Evolutionary conservation across 2,888 invertebrate genomes (phyloP).

Genomic region (Drosophila infuscata): DNA sequence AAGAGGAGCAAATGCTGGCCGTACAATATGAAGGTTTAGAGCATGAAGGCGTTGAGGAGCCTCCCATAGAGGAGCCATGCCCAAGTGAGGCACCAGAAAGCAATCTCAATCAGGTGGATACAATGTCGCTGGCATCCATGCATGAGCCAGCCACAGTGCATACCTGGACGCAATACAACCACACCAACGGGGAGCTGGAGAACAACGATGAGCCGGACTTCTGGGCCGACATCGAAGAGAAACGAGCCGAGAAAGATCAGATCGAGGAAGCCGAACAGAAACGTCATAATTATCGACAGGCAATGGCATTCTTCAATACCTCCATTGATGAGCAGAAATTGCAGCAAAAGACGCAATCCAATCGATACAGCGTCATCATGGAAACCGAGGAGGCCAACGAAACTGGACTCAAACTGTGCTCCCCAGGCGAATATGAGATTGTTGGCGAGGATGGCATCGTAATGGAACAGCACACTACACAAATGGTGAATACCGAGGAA

Average conservation of each 20-base stretch:
- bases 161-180: slow-evolving; percentile 53
- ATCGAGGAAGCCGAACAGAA: slow-evolving; percentile 79
- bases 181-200: slow-evolving; percentile 9
- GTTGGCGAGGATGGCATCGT: slow-evolving; percentile 51
- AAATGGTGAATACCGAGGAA: slow-evolving; percentile 34
- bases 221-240: slow-evolving; percentile 69
- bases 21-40: slow-evolving; percentile 66
- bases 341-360: slow-evolving; percentile 29
- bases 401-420: slow-evolving; percentile 37
- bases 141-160: slow-evolving; percentile 68
- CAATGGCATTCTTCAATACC: slow-evolving; percentile 83
- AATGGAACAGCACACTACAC: slow-evolving; percentile 34
- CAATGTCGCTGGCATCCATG: slow-evolving; percentile 70
- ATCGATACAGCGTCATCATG: slow-evolving; percentile 56
- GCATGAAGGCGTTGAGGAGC: slow-evolving; percentile 21
- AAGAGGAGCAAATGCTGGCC: slow-evolving; percentile 69
- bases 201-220: slow-evolving; percentile 64
- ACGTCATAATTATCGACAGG: slow-evolving; percentile 82
- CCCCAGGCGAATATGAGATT: slow-evolving; percentile 61
- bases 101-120: slow-evolving; percentile 52
- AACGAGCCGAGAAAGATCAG: slow-evolving; percentile 47
- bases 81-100: slow-evolving; percentile 16
- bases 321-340: slow-evolving; percentile 81
- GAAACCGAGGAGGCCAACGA: slow-evolving; percentile 45
- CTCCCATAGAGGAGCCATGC: not conserved